These are phyloP conservation scores for Pica pica DNA, from an alignment of 2,113 vertebrate species.

Conservation along the genomic window DNA sequence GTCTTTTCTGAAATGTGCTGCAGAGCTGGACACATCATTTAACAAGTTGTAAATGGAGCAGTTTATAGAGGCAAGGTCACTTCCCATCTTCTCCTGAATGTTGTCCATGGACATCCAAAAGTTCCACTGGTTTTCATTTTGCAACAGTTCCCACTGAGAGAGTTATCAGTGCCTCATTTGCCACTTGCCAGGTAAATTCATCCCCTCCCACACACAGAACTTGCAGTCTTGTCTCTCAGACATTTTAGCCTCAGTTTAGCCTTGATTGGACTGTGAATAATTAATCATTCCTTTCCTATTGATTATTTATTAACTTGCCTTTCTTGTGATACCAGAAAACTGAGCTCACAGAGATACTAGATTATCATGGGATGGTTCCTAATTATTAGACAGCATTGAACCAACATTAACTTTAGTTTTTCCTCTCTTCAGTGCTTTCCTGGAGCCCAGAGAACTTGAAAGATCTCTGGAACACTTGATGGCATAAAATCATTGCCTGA, in stretches of 20 bases:
- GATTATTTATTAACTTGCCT: not conserved
- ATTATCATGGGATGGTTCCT: not conserved
- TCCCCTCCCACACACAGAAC: not conserved
- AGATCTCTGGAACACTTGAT: not conserved
- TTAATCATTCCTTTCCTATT: not conserved
- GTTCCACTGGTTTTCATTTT: not conserved
- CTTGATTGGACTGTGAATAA: not conserved
- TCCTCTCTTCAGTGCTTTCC: not conserved
- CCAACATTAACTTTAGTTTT: not conserved
- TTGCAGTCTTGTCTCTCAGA: not conserved
- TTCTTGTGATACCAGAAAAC: not conserved
- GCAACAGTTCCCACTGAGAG: not conserved
- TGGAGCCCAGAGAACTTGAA: not conserved
- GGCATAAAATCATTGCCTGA: not conserved
- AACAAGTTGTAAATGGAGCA: not conserved
- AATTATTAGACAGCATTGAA: not conserved
- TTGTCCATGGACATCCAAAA: not conserved
- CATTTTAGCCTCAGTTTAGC: not conserved
- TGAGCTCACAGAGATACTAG: not conserved
- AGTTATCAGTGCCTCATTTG: not conserved
- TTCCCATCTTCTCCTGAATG: not conserved
- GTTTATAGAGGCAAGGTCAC: not conserved
- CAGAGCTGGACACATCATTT: not conserved
- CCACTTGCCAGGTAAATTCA: not conserved
- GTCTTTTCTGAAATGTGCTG: not conserved